phyloP scores from a whole-genome alignment of 2,888 invertebrate genomes.

The Caenorhabditis sp. region DNA sequence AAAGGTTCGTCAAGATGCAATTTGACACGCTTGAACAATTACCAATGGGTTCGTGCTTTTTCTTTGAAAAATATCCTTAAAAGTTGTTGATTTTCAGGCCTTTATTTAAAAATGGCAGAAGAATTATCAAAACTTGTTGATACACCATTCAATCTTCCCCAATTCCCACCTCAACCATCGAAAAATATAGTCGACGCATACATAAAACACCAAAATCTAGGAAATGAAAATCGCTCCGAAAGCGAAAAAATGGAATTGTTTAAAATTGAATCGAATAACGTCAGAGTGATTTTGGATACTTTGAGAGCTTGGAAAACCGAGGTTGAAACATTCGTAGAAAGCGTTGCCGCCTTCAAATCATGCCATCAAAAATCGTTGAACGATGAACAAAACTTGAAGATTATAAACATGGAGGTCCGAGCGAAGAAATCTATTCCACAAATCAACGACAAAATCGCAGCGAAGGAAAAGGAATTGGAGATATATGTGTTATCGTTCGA shows the following conservation, averaged over 20 bases:
- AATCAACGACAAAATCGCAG: conserved; percentile 17
- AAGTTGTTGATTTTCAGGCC: conserved; percentile 14
- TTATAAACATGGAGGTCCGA: not conserved
- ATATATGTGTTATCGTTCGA: not conserved
- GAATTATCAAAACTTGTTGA: not conserved
- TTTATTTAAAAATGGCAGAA: conserved; percentile 5
- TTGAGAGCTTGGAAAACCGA: conserved; percentile 17
- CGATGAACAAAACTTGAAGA: conserved; percentile 6
- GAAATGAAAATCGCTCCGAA: conserved; percentile 1
- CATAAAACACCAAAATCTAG: not conserved
- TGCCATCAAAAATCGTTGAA: conserved; percentile 6
- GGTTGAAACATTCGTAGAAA: not conserved
- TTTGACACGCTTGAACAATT: conserved; percentile 13
- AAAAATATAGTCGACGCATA: conserved; percentile 9
- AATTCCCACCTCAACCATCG: conserved; percentile 24
- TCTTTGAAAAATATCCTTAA: not conserved
- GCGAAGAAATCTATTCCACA: conserved; percentile 3
- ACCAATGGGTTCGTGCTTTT: conserved; percentile 5
- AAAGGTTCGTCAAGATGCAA: conserved; percentile 11
- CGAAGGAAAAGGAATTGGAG: not conserved
- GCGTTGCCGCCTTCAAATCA: conserved; percentile 1
- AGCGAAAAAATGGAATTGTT: not conserved
- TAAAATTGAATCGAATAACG: not conserved
- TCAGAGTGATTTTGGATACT: conserved; percentile 2
- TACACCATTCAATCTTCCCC: conserved; percentile 5